Evolutionary conservation across 2,113 vertebrate genomes (phyloP).

Genomic region (Asarcornis scutulata): DNA sequence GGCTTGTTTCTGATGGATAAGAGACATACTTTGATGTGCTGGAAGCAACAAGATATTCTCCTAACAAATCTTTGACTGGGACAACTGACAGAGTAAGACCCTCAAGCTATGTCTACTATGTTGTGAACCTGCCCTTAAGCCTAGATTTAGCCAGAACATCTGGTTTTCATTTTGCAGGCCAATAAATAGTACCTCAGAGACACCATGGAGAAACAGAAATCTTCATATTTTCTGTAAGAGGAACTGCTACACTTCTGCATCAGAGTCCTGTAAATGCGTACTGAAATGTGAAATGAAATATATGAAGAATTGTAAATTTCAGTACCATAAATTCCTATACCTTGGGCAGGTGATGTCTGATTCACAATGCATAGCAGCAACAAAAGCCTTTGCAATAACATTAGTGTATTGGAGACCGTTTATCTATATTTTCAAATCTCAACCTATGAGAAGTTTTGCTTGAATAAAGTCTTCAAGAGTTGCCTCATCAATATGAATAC

Average conservation of each 20-base stretch:
- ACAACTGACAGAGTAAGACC: background rate
- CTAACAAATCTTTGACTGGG: background rate
- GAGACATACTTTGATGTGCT: background rate
- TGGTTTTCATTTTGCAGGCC: background rate
- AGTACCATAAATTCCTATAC: background rate
- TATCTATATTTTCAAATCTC: background rate
- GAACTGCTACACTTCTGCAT: background rate
- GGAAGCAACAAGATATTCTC: background rate
- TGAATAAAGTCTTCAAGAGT: background rate
- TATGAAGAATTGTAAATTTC: background rate
- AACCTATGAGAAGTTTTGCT: background rate
- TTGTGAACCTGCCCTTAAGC: background rate
- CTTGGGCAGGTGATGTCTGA: background rate
- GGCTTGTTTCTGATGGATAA: background rate
- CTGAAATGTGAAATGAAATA: background rate
- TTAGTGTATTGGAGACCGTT: background rate
- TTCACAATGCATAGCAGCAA: background rate
- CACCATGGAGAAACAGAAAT: background rate
- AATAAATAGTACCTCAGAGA: background rate
- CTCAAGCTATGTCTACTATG: background rate
- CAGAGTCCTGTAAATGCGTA: fast-evolving
- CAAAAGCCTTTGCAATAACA: background rate
- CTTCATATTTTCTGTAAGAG: background rate
- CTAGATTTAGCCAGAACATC: background rate
- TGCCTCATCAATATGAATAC: background rate